Conservation (phyloP, 2,113 vertebrate species). For the Morone saxatilis region DNA sequence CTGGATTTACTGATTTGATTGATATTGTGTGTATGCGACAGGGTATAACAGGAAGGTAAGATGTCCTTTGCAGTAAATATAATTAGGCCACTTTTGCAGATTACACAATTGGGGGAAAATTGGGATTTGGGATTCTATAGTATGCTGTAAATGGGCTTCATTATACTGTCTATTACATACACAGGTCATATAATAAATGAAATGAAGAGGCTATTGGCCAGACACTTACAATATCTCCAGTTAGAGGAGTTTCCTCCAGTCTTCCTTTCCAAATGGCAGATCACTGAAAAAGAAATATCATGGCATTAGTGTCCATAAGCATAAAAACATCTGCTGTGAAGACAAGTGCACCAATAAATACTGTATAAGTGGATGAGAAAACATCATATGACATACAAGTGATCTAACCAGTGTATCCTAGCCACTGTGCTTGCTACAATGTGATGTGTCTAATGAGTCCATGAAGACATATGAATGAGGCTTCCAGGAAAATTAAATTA, state of each 20-base stretch:
- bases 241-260: slow-evolving; percentile 8
- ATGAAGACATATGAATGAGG: slow-evolving; percentile 12
- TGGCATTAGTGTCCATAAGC: neutral
- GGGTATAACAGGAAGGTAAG: slow-evolving; percentile 35
- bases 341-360: neutral
- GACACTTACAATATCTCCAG: slow-evolving; percentile 67
- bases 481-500: slow-evolving; percentile 31
- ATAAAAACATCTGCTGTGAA: neutral
- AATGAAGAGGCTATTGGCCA: neutral
- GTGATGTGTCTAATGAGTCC: slow-evolving; percentile 32
- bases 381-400: neutral
- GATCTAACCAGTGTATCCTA: neutral
- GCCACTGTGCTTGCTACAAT: neutral
- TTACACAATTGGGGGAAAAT: slow-evolving; percentile 39
- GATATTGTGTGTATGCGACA: slow-evolving; percentile 57
- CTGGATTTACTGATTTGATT: slow-evolving; percentile 68
- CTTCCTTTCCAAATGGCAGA: slow-evolving; percentile 34
- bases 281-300: slow-evolving; percentile 65
- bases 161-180: neutral
- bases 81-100: slow-evolving; percentile 48
- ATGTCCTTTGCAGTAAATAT: slow-evolving; percentile 54
- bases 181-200: slow-evolving; percentile 15
- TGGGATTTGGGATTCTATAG: slow-evolving; percentile 21
- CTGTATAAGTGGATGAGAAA: neutral
- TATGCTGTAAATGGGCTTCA: slow-evolving; percentile 9